Evolutionary conservation across 1,140 invertebrate genomes (phyloP).

Genomic region (Leguminivora glycinivorella): DNA sequence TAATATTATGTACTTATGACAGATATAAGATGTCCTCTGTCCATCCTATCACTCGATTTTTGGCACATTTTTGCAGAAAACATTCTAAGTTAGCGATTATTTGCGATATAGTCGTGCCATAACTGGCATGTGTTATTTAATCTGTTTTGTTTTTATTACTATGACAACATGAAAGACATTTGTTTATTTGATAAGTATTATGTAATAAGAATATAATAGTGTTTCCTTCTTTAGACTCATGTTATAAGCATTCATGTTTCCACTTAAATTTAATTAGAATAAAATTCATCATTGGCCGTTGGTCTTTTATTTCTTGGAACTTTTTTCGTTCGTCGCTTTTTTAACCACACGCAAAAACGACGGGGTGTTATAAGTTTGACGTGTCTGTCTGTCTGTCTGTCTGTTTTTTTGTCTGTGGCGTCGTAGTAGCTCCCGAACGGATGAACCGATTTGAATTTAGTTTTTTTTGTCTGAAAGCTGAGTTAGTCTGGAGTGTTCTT

Average conservation of each 20-base stretch:
- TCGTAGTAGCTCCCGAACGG: no score
- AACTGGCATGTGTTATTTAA: conserved; percentile 41
- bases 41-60: conserved; percentile 37
- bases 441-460: no score
- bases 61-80: conserved; percentile 45
- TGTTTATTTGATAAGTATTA: conserved; percentile 76
- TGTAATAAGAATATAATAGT: conserved; percentile 75
- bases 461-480: no score
- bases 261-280: conserved; percentile 78
- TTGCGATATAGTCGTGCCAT: conserved; percentile 43
- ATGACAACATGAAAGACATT: conserved; percentile 71
- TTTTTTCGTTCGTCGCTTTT: no score
- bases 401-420: no score
- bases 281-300: conserved; percentile 74
- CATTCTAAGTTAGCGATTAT: background rate
- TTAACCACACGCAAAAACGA: no score
- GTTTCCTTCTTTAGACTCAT: conserved; percentile 78
- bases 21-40: conserved; percentile 10
- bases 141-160: conserved; percentile 31
- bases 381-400: no score
- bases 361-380: no score
- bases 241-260: conserved; percentile 78
- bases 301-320: conserved; percentile 55
- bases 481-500: no score
- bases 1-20: no score